Evolutionary conservation across 1,140 invertebrate genomes (phyloP), one percentile per base, ranked within the genome.

Genomic region (Thalassaphorura encarpata): DNA sequence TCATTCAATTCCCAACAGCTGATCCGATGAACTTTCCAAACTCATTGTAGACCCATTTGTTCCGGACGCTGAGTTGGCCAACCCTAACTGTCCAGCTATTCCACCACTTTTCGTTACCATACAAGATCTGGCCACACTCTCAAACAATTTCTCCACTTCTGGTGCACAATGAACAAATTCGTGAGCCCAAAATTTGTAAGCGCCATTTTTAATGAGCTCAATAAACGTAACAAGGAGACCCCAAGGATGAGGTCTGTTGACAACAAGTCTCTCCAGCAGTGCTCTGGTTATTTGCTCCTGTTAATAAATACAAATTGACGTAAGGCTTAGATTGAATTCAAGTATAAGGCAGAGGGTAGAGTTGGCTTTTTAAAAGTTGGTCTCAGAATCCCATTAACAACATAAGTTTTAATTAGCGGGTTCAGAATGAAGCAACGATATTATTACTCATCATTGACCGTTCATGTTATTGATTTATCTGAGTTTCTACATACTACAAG

Each of bases 181-280:
- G 69, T 99, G 94, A 50, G 84, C 83, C 95, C 95, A 99, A 73
- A 99, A 99, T 72, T 97, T 96, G 76, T 97, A 99, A n/a, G 83
- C 84, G 13, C 89, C 90, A 76, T 99, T 99, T 69, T 97, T 97
- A 66, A 99, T 97, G 18, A 99, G 78, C 74, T 99, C 96, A 66
- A 98, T 98, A 72, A 99, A 99, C 0, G 97, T 99, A 45, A 99
- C 95, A 5, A 99, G 77, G 11, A 99, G 74, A 27, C 97, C 97
- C 97, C 97, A 99, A 1, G 97, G 97, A 76, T 99, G 96, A 8
- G 97, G 97, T 58, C 96, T 77, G 71, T 97, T 97, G 0, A 97
- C 94, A 60, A 99, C 97, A 18, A 99, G 77, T 66, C 97, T 77
- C 71, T 99, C 97, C 19, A 99, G 76, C 6, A 99, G 74, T 54